A percentile compares a stretch with the other conserved stretches of the same genome.
Evolutionary conservation across 2,888 invertebrate species (phyloP).

Genomic region (Mesodorylaimus sp.): DNA sequence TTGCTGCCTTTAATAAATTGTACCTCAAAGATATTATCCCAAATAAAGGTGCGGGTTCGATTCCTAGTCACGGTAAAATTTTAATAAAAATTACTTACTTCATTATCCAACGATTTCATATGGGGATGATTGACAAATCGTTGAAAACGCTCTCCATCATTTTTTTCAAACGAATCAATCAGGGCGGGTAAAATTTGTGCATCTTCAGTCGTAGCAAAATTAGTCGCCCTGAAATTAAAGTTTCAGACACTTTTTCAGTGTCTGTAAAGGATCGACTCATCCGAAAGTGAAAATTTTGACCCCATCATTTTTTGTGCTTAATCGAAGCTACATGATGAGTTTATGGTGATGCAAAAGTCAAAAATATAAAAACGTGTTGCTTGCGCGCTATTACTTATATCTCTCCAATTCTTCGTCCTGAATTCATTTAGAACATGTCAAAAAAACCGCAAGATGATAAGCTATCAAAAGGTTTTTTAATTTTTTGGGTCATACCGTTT

Average conservation of each 20-base stretch:
- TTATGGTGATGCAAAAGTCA: not conserved
- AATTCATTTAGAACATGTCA: too few relatives aligned
- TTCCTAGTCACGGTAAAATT: too few relatives aligned
- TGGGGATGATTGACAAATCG: constrained; percentile 23
- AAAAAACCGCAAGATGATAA: too few relatives aligned
- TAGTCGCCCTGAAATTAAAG: constrained; percentile 17
- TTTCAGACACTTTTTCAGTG: not conserved
- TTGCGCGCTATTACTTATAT: not conserved
- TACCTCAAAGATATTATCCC: too few relatives aligned
- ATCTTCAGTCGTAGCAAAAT: constrained; percentile 29
- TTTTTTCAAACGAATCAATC: constrained; percentile 27
- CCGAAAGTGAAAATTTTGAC: not conserved
- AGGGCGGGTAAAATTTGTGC: constrained; percentile 24
- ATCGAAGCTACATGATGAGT: not conserved
- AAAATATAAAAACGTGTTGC: too few relatives aligned
- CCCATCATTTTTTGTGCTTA: not conserved
- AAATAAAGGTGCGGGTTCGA: too few relatives aligned
- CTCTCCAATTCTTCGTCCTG: too few relatives aligned
- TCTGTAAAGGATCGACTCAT: not conserved
- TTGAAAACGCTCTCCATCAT: constrained; percentile 30
- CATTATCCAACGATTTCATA: constrained; percentile 32
- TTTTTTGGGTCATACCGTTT: too few relatives aligned
- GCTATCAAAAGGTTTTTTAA: too few relatives aligned
- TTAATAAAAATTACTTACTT: constrained; percentile 18
- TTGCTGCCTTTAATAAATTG: too few relatives aligned